Percentiles rank a stretch among this genome's conserved stretches.
Conservation (phyloP, 1,140 invertebrate genomes). For the Drosophila albomicans region DNA sequence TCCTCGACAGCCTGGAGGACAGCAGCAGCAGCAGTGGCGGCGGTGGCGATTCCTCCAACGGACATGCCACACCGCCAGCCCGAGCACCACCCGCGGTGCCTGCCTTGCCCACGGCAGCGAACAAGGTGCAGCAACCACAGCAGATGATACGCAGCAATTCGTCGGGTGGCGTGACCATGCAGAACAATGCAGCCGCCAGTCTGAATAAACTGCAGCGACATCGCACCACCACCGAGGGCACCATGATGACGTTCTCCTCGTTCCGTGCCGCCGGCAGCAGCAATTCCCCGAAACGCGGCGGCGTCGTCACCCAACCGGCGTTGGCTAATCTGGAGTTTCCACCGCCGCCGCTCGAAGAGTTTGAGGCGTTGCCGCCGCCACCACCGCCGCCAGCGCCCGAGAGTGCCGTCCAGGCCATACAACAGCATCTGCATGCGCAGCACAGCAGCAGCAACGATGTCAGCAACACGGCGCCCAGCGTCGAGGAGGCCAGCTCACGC, state of each 20-base stretch:
- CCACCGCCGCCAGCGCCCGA: constrained; percentile 79
- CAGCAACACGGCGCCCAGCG: constrained; percentile 88
- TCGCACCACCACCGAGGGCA: constrained; percentile 84
- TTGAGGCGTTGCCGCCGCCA: constrained; percentile 84
- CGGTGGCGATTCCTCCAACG: constrained; percentile 52
- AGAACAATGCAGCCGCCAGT: constrained; percentile 86
- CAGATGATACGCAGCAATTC: constrained; percentile 95
- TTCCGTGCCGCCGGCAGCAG: constrained; percentile 79
- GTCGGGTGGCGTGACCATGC: constrained; percentile 90
- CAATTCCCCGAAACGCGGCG: constrained; percentile 87
- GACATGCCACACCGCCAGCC: constrained; percentile 58
- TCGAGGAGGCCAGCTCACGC: constrained; percentile 89
- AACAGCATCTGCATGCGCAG: constrained; percentile 73
- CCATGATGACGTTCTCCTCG: constrained; percentile 85
- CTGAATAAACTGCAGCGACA: constrained; percentile 85
- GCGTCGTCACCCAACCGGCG: constrained; percentile 85
- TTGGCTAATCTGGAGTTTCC: constrained; percentile 94
- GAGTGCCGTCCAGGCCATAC: constrained; percentile 69
- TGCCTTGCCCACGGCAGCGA: constrained; percentile 85
- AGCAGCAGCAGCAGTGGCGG: constrained; percentile 38
- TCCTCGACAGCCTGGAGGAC: constrained; percentile 93
- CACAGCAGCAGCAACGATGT: constrained; percentile 86
- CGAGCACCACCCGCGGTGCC: constrained; percentile 25
- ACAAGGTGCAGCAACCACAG: constrained; percentile 72
- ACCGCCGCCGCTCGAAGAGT: constrained; percentile 89